phyloP scores from a whole-genome alignment of 2,797 vertebrate genomes.

The Naso thynnoides region DNA sequence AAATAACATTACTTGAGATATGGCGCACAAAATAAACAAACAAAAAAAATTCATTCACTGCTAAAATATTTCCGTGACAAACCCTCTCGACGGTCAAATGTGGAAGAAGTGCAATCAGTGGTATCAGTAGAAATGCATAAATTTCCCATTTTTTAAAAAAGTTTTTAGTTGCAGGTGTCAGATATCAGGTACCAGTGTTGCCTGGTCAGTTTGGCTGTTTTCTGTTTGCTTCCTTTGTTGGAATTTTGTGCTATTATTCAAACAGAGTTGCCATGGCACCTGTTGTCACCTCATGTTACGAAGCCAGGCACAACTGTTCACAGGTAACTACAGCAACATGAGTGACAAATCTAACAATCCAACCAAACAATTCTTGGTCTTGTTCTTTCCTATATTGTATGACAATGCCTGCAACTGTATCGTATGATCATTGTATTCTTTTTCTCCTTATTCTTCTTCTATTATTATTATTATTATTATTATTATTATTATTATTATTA shows the following conservation, averaged over 20 bases:
- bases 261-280: constrained; percentile 71
- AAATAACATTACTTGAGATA: background rate
- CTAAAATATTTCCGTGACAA: constrained; percentile 28
- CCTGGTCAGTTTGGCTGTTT: background rate
- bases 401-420: background rate
- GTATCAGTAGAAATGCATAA: background rate
- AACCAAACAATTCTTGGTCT: background rate
- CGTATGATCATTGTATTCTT: background rate
- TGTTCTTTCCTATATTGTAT: background rate
- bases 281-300: constrained; percentile 49
- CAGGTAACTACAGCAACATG: background rate
- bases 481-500: background rate
- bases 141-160: constrained; percentile 63
- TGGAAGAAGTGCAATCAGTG: background rate
- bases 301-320: constrained; percentile 22
- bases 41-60: too few relatives aligned
- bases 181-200: background rate
- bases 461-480: background rate
- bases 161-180: too few relatives aligned
- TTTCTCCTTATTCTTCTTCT: too few relatives aligned
- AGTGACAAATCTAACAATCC: constrained; percentile 5
- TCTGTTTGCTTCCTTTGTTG: constrained; percentile 28
- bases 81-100: constrained; percentile 29
- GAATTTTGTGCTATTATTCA: constrained; percentile 42
- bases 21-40: background rate